phyloP scores from a whole-genome alignment of 2,797 vertebrate genomes.

The Mareca penelope region DNA sequence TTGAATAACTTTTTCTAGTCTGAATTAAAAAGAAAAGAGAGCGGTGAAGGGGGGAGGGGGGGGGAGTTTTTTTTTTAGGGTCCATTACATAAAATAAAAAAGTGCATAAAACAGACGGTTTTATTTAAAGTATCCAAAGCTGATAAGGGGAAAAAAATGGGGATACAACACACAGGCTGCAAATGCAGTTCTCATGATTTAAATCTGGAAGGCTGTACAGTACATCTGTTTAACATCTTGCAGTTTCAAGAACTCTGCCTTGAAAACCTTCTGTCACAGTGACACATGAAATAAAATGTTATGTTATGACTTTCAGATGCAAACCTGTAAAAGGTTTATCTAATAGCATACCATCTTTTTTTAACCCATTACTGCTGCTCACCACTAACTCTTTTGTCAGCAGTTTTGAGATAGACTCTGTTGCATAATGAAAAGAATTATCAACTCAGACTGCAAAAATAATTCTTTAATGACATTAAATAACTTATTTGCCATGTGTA shows the following conservation, averaged over 20 bases:
- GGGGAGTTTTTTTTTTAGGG: constrained; percentile 12
- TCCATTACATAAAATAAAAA: neutral
- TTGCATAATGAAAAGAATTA: neutral
- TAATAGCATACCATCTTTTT: constrained; percentile 56
- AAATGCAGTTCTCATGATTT: constrained; percentile 75
- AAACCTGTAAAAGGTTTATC: constrained; percentile 77
- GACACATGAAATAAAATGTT: constrained; percentile 78
- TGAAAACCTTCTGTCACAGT: constrained; percentile 75
- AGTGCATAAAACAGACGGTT: neutral
- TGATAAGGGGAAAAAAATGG: constrained; percentile 68
- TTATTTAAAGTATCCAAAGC: constrained; percentile 55
- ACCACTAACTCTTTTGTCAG: constrained; percentile 2
- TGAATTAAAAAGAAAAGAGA: neutral
- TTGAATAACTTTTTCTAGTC: neutral
- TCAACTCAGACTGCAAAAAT: constrained; percentile 11
- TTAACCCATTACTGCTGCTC: constrained; percentile 72
- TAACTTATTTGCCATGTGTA: neutral
- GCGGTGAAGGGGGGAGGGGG: neutral
- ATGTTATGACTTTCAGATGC: constrained; percentile 81
- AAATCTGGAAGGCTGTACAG: constrained; percentile 68
- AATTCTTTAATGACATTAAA: neutral
- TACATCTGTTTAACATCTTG: constrained; percentile 82
- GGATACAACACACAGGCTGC: constrained; percentile 58
- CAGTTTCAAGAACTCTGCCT: constrained; percentile 75
- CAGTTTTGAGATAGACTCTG: neutral